Base-by-base conservation (phyloP, 1,140 invertebrate species). In the Rhyzopertha dominica region DNA sequence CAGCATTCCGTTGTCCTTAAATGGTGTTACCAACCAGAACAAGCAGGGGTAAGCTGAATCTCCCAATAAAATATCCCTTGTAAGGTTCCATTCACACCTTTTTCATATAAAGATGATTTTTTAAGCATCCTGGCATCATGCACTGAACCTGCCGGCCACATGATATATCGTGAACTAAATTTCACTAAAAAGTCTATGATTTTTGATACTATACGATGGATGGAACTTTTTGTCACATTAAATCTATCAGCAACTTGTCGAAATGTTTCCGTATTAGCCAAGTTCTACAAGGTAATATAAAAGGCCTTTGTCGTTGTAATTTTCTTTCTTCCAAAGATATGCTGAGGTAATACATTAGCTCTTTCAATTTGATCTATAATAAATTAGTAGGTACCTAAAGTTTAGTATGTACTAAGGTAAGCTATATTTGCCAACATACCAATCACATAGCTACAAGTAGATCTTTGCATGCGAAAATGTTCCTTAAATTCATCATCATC, bases 241-340 rank as follows among this genome's bases (percentile, higher is more conserved):
- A 51, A 51, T 24, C 25, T 32, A 52, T 48, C 23, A 44, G 45
- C 39, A 10, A 54, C 44, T 38, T 43, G 36, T 29, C 48, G 26
- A 36, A 48, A 48, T 32, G 49, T 47, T 43, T 54, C 48, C 19
- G 26, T 48, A 34, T 51, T 54, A n/a, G 40, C 30, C 10, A 48
- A 23, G 29, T 32, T 47, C 45, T 42, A 48, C 20, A 52, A 29
- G 24, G 44, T 47, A 18, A 54, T 44, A 20, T 37, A 44, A 37
- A 52, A 34, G 25, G 45, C 39, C 22, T 39, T 31, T 38, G 51
- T 31, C 13, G 42, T 24, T 19, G 22, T 34, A 13, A 54, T 52
- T 31, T 45, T 37, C n/a, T 37, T 16, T 12, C 31, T 19, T 23
- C 43, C 31, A 35, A 9, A 17, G 9, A 4, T 5, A 13, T 38